These are phyloP conservation scores for Cryptoblepharus egeriae DNA, from an alignment of 2,797 vertebrate genomes.

Conservation along the genomic window DNA sequence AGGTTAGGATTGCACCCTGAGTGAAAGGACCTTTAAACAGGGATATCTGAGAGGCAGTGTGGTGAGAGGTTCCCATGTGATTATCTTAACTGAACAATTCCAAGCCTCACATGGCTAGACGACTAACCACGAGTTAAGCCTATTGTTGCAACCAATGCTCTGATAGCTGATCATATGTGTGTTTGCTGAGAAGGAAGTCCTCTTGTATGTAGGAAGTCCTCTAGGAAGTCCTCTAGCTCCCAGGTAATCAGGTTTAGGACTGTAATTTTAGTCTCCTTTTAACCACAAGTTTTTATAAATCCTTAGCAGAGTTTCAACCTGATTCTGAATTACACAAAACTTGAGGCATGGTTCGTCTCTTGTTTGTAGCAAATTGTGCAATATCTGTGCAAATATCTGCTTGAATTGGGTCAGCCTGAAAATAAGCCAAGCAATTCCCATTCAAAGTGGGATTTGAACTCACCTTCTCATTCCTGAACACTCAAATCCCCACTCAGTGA, in stretches of 20 bases:
- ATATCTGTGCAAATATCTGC: conserved; percentile 3
- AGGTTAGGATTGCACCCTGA: no score
- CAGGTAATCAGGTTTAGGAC: not conserved
- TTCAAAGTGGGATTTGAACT: not conserved
- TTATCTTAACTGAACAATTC: no score
- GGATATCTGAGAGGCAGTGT: no score
- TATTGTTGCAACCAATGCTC: no score
- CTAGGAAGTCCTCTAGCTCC: not conserved
- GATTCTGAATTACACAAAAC: not conserved
- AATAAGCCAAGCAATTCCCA: no score
- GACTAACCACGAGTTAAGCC: no score
- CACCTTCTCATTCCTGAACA: accelerated
- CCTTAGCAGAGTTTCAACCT: accelerated
- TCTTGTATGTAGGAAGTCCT: no score
- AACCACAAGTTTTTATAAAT: conserved; percentile 21
- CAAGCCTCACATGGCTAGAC: no score
- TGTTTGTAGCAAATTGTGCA: not conserved
- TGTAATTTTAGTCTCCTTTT: conserved; percentile 1
- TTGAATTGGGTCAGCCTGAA: accelerated
- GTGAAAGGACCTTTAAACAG: not conserved
- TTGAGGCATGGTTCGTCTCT: accelerated
- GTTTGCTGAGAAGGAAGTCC: no score
- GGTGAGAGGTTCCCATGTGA: no score
- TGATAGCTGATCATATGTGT: no score
- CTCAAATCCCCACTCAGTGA: not conserved